Evolutionary conservation across 2,797 vertebrate species (phyloP), one percentile per base, ranked within the genome.

Genomic region (Acestrorhynchus altus): DNA sequence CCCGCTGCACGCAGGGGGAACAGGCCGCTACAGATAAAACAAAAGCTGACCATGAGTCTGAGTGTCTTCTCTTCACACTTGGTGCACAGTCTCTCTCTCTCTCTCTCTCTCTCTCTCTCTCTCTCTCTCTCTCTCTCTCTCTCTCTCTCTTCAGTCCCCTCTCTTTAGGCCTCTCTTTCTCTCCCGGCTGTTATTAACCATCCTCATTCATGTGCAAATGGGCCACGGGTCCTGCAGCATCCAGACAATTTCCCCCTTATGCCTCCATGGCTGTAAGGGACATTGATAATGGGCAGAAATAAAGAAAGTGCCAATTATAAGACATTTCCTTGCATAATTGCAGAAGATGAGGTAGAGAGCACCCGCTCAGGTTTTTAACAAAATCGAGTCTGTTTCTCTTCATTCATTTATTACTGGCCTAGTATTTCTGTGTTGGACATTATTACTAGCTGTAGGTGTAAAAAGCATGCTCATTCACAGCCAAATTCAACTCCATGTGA

Each of bases 281-380:
- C 90, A 88, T 88, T 90, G 89, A 90, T 92, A 93, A 92, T 92
- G 87, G 91, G 84, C 85, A 86, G 76, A 84, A 89, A 93, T 88
- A 89, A 92, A 91, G 89, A 90, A 88, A 87, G 89, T 90, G 90
- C 86, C 92, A 92, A 92, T 92, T 93, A 93, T 86, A 89, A 90
- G 85, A 87, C 77, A 75, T 88, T 92, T 79, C 74, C 85, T 82
- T 77, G 83, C 90, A 84, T 93, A 91, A 93, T 93, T 91, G 90
- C 83, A 66, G 81, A 83, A 85, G 84, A 84, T 57, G 83, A 85
- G 87, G 85, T 86, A 87, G 87, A 90, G 75, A 88, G 89, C 87
- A 85, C 88, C 86, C 81, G 64, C 52, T 79, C 79, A 80, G 83
- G 77, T 87, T 89, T 85, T 86, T 79, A 87, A 89, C 82, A 51